These are phyloP conservation scores for Mycalesis mineus DNA, from an alignment of 2,888 invertebrate species.

Conservation along the genomic window DNA sequence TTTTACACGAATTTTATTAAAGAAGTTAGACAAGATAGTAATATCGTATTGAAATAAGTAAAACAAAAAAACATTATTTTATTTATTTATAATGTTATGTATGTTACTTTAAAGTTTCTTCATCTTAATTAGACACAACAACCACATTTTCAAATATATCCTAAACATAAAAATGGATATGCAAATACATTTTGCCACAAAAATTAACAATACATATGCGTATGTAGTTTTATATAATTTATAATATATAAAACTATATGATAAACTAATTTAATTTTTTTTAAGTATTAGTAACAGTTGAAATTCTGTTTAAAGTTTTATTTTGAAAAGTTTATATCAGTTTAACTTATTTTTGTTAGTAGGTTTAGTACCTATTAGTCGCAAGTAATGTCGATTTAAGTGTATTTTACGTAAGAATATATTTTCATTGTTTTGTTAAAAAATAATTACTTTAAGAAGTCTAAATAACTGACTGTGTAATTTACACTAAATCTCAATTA, in stretches of 20 bases:
- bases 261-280: neutral
- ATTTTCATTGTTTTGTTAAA: neutral
- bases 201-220: neutral
- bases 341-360: conserved; percentile 50
- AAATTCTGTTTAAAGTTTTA: conserved; percentile 27
- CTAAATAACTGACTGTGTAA: neutral
- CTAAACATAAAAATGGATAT: too few relatives aligned
- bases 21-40: neutral
- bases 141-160: neutral
- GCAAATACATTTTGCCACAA: neutral
- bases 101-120: neutral
- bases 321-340: conserved; percentile 39
- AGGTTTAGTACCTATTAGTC: conserved; percentile 14
- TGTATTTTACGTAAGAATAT: neutral
- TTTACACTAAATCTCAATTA: too few relatives aligned
- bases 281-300: conserved; percentile 18
- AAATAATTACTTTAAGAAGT: neutral
- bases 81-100: neutral
- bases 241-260: too few relatives aligned
- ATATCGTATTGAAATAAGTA: neutral
- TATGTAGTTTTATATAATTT: neutral
- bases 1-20: too few relatives aligned
- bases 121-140: neutral
- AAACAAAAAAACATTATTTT: neutral
- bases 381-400: neutral